phyloP scores from a whole-genome alignment of 2,797 vertebrate species.

The Platyrinchus mystaceus region DNA sequence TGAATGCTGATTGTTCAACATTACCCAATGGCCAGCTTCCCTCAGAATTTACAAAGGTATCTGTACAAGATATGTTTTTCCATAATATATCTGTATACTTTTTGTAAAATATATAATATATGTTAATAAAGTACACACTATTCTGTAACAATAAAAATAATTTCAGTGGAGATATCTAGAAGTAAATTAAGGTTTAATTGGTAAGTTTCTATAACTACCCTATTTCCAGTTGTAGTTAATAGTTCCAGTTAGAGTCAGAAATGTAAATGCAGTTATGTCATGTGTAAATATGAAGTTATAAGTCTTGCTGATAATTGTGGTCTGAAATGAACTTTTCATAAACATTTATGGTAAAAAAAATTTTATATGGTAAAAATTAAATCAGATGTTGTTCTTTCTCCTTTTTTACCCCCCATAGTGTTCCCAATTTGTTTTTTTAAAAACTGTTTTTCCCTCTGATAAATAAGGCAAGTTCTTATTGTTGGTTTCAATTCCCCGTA shows the following conservation, averaged over 20 bases:
- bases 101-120: not conserved
- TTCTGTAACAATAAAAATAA: not conserved
- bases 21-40: constrained; percentile 85
- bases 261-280: not conserved
- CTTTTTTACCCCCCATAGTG: not conserved
- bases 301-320: not conserved
- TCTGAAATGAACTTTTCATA: not conserved
- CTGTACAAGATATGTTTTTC: not conserved
- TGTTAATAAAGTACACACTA: not conserved
- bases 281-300: not conserved
- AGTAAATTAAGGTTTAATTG: not conserved
- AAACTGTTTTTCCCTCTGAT: not conserved
- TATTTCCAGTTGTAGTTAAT: not conserved
- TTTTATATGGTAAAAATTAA: not conserved
- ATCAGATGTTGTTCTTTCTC: not conserved
- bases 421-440: not conserved
- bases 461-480: not conserved
- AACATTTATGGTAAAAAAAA: not conserved
- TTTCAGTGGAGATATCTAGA: not conserved
- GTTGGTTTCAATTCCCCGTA: constrained; percentile 68
- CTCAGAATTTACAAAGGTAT: constrained; percentile 93
- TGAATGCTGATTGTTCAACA: constrained; percentile 82
- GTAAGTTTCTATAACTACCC: not conserved
- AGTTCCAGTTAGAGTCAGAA: not conserved
- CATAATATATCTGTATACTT: not conserved